A percentile compares a stretch with the other conserved stretches of the same genome.
These are phyloP conservation scores for Pangasius mekongensis DNA, from an alignment of 2,797 vertebrate species.

Conservation along the genomic window DNA sequence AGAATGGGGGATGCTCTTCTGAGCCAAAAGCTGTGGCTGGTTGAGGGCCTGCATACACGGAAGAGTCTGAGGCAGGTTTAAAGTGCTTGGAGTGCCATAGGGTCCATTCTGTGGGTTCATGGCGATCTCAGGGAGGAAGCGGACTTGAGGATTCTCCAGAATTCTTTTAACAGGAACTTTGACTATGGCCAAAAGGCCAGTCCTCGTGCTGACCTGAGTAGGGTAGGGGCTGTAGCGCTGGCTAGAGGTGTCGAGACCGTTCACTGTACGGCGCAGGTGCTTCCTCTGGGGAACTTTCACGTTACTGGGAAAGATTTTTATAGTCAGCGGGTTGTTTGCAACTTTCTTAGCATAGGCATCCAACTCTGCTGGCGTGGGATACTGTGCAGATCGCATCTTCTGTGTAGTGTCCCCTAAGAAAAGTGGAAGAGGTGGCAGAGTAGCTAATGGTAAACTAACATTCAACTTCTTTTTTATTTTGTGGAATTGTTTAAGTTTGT, in stretches of 20 bases:
- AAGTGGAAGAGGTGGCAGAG: slow-evolving; percentile 36
- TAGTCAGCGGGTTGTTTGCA: slow-evolving; percentile 91
- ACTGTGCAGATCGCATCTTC: slow-evolving; percentile 89
- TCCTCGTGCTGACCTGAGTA: slow-evolving; percentile 83
- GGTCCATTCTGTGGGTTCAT: slow-evolving; percentile 82
- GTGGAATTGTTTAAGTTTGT: not conserved
- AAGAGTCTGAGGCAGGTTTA: slow-evolving; percentile 77
- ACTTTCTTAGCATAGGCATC: slow-evolving; percentile 97
- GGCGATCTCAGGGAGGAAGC: slow-evolving; percentile 80
- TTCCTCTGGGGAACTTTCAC: slow-evolving; percentile 98
- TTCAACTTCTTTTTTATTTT: not conserved
- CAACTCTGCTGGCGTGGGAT: slow-evolving; percentile 95
- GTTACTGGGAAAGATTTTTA: slow-evolving; percentile 98
- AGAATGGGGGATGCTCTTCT: slow-evolving; percentile 69
- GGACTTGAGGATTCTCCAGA: slow-evolving; percentile 83
- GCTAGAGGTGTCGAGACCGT: slow-evolving; percentile 92
- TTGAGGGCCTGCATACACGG: slow-evolving; percentile 75
- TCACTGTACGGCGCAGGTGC: slow-evolving; percentile 93
- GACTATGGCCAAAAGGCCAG: slow-evolving; percentile 91
- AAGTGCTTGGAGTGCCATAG: slow-evolving; percentile 83
- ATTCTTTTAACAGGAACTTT: slow-evolving; percentile 78
- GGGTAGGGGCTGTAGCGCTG: slow-evolving; percentile 93
- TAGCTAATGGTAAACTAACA: not conserved
- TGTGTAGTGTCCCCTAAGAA: slow-evolving; percentile 80
- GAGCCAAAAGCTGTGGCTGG: slow-evolving; percentile 64